Evolutionary conservation across 2,113 vertebrate genomes (phyloP).

Genomic region (Pteronura brasiliensis): DNA sequence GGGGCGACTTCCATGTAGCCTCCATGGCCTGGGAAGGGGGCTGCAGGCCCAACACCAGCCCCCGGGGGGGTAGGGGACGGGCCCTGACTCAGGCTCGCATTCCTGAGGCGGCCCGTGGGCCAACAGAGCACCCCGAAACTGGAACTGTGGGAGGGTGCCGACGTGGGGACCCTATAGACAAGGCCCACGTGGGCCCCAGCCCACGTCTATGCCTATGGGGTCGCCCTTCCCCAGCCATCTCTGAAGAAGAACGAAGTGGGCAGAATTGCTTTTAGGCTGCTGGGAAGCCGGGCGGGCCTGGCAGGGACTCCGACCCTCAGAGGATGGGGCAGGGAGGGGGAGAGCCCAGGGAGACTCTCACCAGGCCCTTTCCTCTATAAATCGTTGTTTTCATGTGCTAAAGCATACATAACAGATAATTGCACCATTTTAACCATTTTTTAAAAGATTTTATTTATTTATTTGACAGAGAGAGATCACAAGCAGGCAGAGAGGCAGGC

Average conservation of each 20-base stretch:
- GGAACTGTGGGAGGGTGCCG: background rate
- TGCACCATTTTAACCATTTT: background rate
- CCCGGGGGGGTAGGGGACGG: accelerated
- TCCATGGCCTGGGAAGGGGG: accelerated
- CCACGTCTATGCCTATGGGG: accelerated
- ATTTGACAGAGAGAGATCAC: no score
- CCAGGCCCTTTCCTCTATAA: background rate
- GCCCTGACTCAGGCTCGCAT: background rate
- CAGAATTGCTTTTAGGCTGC: background rate
- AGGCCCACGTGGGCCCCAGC: no score
- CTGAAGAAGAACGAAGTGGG: background rate
- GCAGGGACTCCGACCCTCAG: background rate
- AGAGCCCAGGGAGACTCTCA: background rate
- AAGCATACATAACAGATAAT: background rate
- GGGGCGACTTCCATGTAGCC: background rate
- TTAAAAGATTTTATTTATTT: no score
- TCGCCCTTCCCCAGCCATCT: background rate
- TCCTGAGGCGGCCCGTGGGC: background rate
- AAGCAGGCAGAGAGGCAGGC: no score
- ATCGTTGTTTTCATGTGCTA: background rate
- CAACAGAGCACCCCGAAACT: background rate
- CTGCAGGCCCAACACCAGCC: accelerated
- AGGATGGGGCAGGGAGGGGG: background rate
- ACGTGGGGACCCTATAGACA: accelerated
- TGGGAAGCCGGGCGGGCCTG: background rate